A percentile compares a stretch with the other conserved stretches of the same genome.
Evolutionary conservation across 2,888 invertebrate genomes (phyloP).

Genomic region (Ramazzottius varieornatus): DNA sequence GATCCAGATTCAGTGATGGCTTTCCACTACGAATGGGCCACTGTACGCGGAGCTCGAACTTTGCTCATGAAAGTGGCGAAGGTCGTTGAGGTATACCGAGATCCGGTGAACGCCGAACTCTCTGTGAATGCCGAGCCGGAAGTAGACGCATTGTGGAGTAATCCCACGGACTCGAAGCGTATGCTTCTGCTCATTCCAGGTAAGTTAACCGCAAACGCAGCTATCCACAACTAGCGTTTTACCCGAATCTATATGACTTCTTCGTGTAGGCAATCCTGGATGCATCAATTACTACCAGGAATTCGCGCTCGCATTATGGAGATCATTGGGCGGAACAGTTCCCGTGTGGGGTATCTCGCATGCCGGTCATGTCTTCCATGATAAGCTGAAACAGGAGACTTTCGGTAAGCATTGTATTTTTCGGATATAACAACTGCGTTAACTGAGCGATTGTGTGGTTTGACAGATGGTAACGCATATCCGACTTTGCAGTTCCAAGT

Average conservation of each 20-base stretch:
- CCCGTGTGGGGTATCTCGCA: conserved; percentile 58
- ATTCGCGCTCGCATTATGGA: conserved; percentile 40
- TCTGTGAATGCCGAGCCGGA: neutral
- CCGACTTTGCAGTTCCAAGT: conserved; percentile 45
- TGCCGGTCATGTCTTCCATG: conserved; percentile 41
- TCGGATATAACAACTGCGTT: neutral
- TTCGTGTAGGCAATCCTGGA: conserved; percentile 47
- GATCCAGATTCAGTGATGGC: too few species aligned
- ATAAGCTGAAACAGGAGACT: neutral
- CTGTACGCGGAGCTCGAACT: neutral
- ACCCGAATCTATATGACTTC: too few species aligned
- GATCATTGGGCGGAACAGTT: conserved; percentile 30
- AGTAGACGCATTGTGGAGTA: neutral
- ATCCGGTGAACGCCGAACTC: neutral
- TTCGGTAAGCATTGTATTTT: neutral
- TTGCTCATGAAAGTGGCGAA: neutral
- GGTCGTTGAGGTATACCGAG: neutral
- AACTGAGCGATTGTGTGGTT: neutral
- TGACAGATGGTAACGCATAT: conserved; percentile 10
- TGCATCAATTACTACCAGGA: conserved; percentile 48
- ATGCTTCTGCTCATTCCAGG: neutral
- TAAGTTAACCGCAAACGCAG: neutral
- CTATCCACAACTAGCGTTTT: too few species aligned
- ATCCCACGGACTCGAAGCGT: neutral
- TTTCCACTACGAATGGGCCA: neutral